Percentiles rank a stretch among this genome's conserved stretches.
Evolutionary conservation across 92 coral and sea anemone genomes (phyloP).

Genomic region (Virgularia gustaviana): DNA sequence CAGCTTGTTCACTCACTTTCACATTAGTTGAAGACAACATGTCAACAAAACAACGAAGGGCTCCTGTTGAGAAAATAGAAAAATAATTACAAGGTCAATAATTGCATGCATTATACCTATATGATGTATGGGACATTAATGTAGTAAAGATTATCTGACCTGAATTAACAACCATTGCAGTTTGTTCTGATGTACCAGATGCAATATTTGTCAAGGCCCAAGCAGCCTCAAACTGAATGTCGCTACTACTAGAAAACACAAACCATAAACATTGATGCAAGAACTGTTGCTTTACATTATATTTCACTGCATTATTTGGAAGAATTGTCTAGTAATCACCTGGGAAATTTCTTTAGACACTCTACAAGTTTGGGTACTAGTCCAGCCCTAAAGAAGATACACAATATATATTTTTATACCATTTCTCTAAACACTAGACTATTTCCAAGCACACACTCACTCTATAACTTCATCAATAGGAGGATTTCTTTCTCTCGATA

Average conservation of each 20-base stretch:
- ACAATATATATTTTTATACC: background rate
- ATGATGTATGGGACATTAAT: background rate
- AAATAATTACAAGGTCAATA: background rate
- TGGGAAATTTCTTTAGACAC: constrained; percentile 64
- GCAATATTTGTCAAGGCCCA: constrained; percentile 90
- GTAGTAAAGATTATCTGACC: constrained; percentile 39
- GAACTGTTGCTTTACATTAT: background rate
- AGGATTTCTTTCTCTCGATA: constrained; percentile 92
- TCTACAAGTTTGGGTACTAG: constrained; percentile 73
- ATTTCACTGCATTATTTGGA: background rate
- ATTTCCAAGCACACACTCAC: constrained; percentile 54
- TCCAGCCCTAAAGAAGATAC: constrained; percentile 59
- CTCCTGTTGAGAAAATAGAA: constrained; percentile 45
- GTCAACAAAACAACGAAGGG: constrained; percentile 64
- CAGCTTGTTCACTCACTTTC: constrained; percentile 91
- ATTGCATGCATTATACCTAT: constrained; percentile 2
- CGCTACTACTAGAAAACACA: constrained; percentile 51
- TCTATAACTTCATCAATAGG: constrained; percentile 84
- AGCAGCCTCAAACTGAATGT: constrained; percentile 94
- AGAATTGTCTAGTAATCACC: constrained; percentile 53
- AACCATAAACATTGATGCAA: background rate
- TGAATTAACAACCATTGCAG: constrained; percentile 77
- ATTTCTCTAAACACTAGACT: background rate
- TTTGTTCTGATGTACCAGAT: constrained; percentile 91
- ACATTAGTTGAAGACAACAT: constrained; percentile 67